Percentiles rank a stretch among this genome's conserved stretches.
These are phyloP conservation scores for Clusia tigrina DNA, from an alignment of 2,888 invertebrate species.

Conservation along the genomic window DNA sequence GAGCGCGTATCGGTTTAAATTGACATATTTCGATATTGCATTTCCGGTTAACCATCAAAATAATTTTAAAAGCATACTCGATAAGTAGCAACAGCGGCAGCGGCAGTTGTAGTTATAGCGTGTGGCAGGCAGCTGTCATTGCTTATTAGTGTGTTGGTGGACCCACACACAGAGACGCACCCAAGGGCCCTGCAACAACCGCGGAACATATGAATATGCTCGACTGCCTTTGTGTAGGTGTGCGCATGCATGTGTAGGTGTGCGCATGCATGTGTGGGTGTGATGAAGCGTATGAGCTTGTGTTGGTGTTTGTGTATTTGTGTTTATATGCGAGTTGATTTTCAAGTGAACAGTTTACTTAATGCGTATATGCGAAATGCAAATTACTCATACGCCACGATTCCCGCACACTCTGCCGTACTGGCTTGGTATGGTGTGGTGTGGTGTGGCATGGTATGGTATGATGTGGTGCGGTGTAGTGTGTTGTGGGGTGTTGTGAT, in stretches of 20 bases:
- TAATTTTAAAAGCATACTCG: conserved; percentile 56
- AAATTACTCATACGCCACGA: conserved; percentile 48
- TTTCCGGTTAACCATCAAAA: conserved; percentile 23
- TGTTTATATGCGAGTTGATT: conserved; percentile 56
- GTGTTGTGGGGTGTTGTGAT: too few relatives aligned
- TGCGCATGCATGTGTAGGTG: not conserved
- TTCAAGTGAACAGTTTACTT: conserved; percentile 57
- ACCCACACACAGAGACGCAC: too few relatives aligned
- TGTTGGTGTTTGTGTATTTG: conserved; percentile 26
- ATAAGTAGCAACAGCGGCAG: not conserved
- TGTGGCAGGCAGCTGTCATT: not conserved
- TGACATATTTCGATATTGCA: not conserved
- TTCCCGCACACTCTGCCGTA: not conserved
- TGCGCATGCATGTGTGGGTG: not conserved
- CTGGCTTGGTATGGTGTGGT: too few relatives aligned
- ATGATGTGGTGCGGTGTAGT: too few relatives aligned
- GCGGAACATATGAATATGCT: too few relatives aligned
- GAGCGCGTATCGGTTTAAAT: not conserved
- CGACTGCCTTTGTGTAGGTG: not conserved
- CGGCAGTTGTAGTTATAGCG: not conserved
- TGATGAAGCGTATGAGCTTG: not conserved
- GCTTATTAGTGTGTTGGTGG: too few relatives aligned
- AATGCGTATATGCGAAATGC: conserved; percentile 45
- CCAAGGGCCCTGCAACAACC: too few relatives aligned
- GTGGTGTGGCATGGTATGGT: too few relatives aligned